Evolutionary conservation across 1,140 invertebrate genomes (phyloP), one percentile per base, ranked within the genome.

Genomic region (Cyclina sinensis): DNA sequence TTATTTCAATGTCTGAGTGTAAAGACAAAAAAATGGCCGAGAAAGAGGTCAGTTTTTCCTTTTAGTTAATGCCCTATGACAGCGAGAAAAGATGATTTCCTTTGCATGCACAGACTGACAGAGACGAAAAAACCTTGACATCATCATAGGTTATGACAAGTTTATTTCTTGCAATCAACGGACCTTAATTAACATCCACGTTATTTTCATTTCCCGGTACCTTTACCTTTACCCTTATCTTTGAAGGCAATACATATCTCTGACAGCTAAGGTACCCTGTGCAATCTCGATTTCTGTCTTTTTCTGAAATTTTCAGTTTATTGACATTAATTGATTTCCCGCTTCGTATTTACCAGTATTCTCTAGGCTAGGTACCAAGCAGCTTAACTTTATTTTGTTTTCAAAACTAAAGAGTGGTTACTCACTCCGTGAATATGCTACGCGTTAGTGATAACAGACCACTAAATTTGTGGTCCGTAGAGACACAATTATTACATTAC

Each of bases 251-350:
- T n/a, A n/a, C n/a, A n/a, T n/a, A n/a, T n/a, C 43, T 43, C 14
- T 14, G n/a, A 62, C 2, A 27, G 27, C 14, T n/a, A 4, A 1
- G 27, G 14, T 4, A 7, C n/a, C n/a, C n/a, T 24, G 27, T 54
- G 51, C 24, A 27, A 62, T 27, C 14, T 24, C 7, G 57, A 62
- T 62, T 27, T 62, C 27, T 62, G 14, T 24, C 27, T 43, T 27
- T 62, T 27, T 62, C 24, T 62, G 5, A 3, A 24, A 27, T 62
- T 62, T 62, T 21, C 57, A 62, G 57, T 62, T 18, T 62, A 62
- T 62, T 62, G 57, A 62, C 57, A 62, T 62, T 27, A 62, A n/a
- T 27, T 62, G 57, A 24, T 62, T n/a, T 62, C 57, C 57, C 57
- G 5, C 4, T 62, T 27, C 24, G 4, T 27, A 21, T n/a, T 21